A percentile compares a stretch with the other conserved stretches of the same genome.
phyloP scores from a whole-genome alignment of 23 tunicate genomes.

The Ascidia mentula region DNA sequence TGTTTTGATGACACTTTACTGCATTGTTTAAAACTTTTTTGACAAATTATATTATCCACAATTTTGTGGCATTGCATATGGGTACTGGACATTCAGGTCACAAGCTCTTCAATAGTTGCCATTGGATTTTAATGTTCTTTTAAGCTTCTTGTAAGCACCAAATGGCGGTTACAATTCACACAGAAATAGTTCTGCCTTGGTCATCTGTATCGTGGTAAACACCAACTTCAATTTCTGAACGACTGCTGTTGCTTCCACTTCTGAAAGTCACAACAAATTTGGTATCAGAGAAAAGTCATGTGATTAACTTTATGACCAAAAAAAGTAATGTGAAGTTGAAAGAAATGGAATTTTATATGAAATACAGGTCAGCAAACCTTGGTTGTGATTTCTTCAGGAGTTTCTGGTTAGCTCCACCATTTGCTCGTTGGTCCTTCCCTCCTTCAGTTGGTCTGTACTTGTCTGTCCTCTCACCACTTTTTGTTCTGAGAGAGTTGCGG shows the following conservation, averaged over 20 bases:
- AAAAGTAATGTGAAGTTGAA: background rate
- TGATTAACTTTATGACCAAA: background rate
- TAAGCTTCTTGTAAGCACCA: too few relatives aligned
- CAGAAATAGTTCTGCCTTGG: constrained; percentile 7
- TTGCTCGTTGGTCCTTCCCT: background rate
- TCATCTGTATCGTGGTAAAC: constrained; percentile 15
- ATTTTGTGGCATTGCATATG: too few relatives aligned
- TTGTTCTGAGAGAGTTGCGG: constrained; percentile 23
- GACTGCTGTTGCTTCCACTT: background rate
- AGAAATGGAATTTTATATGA: background rate
- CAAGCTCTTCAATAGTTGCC: too few relatives aligned
- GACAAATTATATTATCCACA: too few relatives aligned
- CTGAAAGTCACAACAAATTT: background rate
- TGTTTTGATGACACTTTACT: too few relatives aligned
- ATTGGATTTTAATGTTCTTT: too few relatives aligned
- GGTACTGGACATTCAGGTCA: too few relatives aligned
- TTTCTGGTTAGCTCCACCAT: background rate
- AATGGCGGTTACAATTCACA: too few relatives aligned
- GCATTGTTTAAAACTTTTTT: too few relatives aligned
- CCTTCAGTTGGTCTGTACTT: constrained; percentile 24
- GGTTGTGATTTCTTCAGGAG: background rate
- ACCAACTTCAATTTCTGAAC: constrained; percentile 2
- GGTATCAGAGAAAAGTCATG: background rate
- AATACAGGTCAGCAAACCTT: background rate
- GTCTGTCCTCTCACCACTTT: constrained; percentile 28